Conservation (phyloP, 2,888 invertebrate species). For the Caenorhabditis afra region DNA sequence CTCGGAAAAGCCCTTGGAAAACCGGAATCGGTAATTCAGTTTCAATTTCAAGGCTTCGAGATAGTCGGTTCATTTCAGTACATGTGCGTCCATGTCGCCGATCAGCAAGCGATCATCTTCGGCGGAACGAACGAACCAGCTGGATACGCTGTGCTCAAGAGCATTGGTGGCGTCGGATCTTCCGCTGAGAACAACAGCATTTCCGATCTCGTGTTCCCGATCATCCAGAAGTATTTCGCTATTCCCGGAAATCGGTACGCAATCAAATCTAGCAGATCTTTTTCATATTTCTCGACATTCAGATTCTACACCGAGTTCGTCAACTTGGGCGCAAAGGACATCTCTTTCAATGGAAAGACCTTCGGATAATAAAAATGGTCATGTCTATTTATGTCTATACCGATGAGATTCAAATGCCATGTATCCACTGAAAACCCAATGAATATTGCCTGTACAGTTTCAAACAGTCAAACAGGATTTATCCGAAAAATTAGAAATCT, state of each 20-base stretch:
- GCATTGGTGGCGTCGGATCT: slow-evolving; percentile 68
- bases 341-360: slow-evolving; percentile 68
- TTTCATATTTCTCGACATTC: slow-evolving; percentile 20
- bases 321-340: slow-evolving; percentile 62
- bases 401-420: background rate
- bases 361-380: slow-evolving; percentile 49
- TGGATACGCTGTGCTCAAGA: slow-evolving; percentile 60
- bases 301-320: slow-evolving; percentile 71
- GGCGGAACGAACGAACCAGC: slow-evolving; percentile 68
- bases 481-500: slow-evolving; percentile 4
- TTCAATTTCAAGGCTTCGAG: background rate
- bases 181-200: slow-evolving; percentile 57
- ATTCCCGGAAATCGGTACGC: slow-evolving; percentile 64
- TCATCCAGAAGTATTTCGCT: slow-evolving; percentile 66
- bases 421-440: too few species aligned
- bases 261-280: background rate
- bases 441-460: too few species aligned
- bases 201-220: slow-evolving; percentile 61
- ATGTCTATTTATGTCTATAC: background rate
- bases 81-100: slow-evolving; percentile 66
- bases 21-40: slow-evolving; percentile 67
- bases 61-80: slow-evolving; percentile 53
- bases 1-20: slow-evolving; percentile 67
- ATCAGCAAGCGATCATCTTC: slow-evolving; percentile 63
- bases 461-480: too few species aligned